Conservation (phyloP, 2,888 invertebrate genomes). For the Mythimna pallens region DNA sequence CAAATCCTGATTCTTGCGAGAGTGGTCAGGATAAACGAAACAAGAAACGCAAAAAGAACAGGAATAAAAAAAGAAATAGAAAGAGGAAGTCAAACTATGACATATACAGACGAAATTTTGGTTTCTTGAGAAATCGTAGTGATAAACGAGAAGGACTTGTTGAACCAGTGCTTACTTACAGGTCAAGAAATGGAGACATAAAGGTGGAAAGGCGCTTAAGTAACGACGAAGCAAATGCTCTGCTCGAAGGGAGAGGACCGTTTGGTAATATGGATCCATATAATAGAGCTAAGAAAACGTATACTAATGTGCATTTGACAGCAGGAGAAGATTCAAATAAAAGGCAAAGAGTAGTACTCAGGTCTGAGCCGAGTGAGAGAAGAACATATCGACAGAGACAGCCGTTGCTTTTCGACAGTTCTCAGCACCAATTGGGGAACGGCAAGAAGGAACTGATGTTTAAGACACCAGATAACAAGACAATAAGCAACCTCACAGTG, state of each 20-base stretch:
- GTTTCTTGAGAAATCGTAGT: constrained; percentile 32
- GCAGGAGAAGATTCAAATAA: constrained; percentile 60
- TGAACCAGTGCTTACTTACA: constrained; percentile 68
- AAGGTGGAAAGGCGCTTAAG: constrained; percentile 75
- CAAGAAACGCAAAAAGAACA: constrained; percentile 34
- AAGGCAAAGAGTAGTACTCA: constrained; percentile 59
- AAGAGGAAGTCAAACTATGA: constrained; percentile 35
- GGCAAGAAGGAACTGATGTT: constrained; percentile 79
- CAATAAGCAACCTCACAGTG: constrained; percentile 79
- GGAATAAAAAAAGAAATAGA: constrained; percentile 5
- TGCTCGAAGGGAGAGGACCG: constrained; percentile 60
- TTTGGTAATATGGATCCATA: not conserved
- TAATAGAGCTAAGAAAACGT: constrained; percentile 5
- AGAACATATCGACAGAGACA: constrained; percentile 21
- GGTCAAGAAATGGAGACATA: constrained; percentile 70
- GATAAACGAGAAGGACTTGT: constrained; percentile 51
- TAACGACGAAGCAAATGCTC: constrained; percentile 70
- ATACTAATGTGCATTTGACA: constrained; percentile 60
- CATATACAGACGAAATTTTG: constrained; percentile 47
- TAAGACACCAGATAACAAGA: constrained; percentile 73
- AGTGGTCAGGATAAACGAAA: not conserved
- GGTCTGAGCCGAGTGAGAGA: constrained; percentile 49
- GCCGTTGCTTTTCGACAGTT: constrained; percentile 56
- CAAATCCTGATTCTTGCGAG: constrained; percentile 23
- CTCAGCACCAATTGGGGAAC: constrained; percentile 58